Evolutionary conservation across 1,140 invertebrate species (phyloP).

Genomic region (Argopecten irradians): DNA sequence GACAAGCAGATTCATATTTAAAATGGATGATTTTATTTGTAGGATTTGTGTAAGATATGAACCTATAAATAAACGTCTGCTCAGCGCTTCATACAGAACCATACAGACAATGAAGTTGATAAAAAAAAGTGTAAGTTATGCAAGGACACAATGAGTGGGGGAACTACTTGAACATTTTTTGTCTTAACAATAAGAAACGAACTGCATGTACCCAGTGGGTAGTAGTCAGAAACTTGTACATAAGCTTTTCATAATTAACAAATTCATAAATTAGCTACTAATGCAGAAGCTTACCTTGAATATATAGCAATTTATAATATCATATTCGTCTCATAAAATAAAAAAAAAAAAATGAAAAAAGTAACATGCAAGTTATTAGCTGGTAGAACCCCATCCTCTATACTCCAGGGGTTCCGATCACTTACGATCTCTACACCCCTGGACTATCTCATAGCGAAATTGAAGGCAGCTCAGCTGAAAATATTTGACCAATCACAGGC

Average conservation of each 20-base stretch:
- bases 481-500: too few species aligned
- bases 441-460: too few species aligned
- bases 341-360: background rate
- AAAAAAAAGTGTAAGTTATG: background rate
- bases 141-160: background rate
- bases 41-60: constrained; percentile 22
- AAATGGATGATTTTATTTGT: constrained; percentile 19
- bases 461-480: too few species aligned
- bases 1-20: background rate
- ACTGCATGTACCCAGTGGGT: too few species aligned
- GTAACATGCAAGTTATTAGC: background rate
- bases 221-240: too few species aligned
- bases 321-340: background rate
- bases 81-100: background rate
- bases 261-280: background rate
- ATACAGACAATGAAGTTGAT: background rate
- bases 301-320: background rate
- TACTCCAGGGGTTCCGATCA: too few species aligned
- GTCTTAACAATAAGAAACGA: background rate
- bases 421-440: too few species aligned
- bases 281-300: background rate
- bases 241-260: too few species aligned
- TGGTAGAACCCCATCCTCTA: background rate
- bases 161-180: background rate
- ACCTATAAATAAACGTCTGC: background rate